These are phyloP conservation scores for Novumbra hubbsi DNA, from an alignment of 2,797 vertebrate genomes.

Conservation along the genomic window DNA sequence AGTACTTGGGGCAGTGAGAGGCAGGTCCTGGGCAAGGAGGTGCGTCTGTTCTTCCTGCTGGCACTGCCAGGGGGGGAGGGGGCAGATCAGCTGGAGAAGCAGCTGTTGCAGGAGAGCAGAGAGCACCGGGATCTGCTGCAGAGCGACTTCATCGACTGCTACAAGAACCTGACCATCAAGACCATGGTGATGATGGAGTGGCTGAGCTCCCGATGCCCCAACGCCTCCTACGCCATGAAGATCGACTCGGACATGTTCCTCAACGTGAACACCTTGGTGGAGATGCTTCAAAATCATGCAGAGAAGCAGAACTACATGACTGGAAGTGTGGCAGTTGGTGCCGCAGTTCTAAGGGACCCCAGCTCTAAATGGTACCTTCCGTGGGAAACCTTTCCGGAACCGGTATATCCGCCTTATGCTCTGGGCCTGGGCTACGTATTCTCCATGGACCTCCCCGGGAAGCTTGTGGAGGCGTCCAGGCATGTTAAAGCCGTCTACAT, in stretches of 20 bases:
- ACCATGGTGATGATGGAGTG: conserved; percentile 65
- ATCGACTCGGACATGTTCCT: conserved; percentile 70
- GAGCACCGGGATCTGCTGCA: conserved; percentile 65
- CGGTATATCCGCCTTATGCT: conserved; percentile 59
- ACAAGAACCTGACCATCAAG: conserved; percentile 69
- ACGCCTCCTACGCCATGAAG: conserved; percentile 61
- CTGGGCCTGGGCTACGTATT: conserved; percentile 64
- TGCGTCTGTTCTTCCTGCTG: conserved; percentile 70
- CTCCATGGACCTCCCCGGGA: conserved; percentile 47
- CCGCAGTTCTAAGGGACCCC: conserved; percentile 4
- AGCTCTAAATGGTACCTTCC: conserved; percentile 61
- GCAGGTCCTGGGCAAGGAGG: conserved; percentile 28
- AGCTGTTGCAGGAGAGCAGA: conserved; percentile 54
- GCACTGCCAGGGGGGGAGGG: conserved; percentile 35
- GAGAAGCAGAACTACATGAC: conserved; percentile 46
- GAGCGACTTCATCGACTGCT: conserved; percentile 64
- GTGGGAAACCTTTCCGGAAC: conserved; percentile 46
- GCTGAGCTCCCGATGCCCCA: conserved; percentile 51
- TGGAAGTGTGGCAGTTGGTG: conserved; percentile 24
- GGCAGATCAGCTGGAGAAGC: conserved; percentile 16
- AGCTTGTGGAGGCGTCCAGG: conserved; percentile 44
- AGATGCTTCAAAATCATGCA: neutral
- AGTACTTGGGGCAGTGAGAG: conserved; percentile 70
- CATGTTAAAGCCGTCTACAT: conserved; percentile 53
- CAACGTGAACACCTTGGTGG: conserved; percentile 55